Evolutionary conservation across 2,888 invertebrate species (phyloP), one percentile per base, ranked within the genome.

Genomic region (Lithophane leautieri): DNA sequence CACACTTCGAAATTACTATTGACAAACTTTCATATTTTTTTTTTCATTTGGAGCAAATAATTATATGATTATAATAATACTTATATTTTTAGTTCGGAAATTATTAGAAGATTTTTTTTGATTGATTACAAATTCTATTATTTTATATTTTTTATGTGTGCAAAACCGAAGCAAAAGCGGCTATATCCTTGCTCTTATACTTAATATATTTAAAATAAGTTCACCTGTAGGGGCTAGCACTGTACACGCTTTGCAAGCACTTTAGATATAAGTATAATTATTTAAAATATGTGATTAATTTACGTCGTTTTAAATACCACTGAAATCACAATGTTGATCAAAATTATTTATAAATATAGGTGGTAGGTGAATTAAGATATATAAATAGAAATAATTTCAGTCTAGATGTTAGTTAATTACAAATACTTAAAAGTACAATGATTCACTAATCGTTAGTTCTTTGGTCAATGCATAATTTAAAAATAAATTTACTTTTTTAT

Each of bases 221-320:
- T 71, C 66, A 79, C 74, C 67, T 67, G 42, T 76, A 80, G 81
- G 67, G 79, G 80, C 79, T 80, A 83, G 90, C 92, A 92, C 90
- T 87, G 87, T 90, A 89, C 72, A 88, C 86, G 91, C 90, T 91
- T 90, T 82, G 50, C 87, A 84, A 89, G 90, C 92, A 92, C 91
- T 72, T 58, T 87, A 86, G 73, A 65, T 58, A 40, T 81, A 81
- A 80, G 83, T 58, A 76, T 66, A 78, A 79, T 83, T 83, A 84
- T 84, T 79, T 62, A 71, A 81, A 79, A 76, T 81, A 86, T 86
- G 87, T 89, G 82, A 87, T 83, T 88, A 82, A 82, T 81, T 81
- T 78, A 74, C 81, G 79, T 76, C 74, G 83, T 88, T 86, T 88
- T 85, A 78, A 83, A 87, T 89, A 88, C 84, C 88, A 89, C 83